Evolutionary conservation across 2,113 vertebrate species (phyloP), one percentile per base, ranked within the genome.

Genomic region (Sinocyclocheilus anshuiensis): DNA sequence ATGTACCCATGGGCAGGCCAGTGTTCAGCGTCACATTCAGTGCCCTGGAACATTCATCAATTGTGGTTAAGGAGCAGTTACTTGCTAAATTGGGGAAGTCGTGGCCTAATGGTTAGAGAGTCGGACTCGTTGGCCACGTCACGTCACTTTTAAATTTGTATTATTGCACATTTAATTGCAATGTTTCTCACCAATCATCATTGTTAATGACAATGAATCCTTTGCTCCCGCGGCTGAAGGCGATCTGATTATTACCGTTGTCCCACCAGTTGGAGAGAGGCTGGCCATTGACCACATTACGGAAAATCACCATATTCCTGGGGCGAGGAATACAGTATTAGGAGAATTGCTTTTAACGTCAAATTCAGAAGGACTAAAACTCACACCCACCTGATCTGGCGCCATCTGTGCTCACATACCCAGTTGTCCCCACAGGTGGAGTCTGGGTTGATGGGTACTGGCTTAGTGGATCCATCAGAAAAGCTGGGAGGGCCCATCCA

Each of bases 341-440:
- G 45, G 45, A 48, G 45, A 48, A 48, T 48, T 48, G 45, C 11
- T 48, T 48, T 48, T 48, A 48, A 12, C 2, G 12, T 2, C 11
- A 48, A 12, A 48, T 48, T 48, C 45, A 48, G 42, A 11, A 45
- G 45, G 48, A 50, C 48, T 50, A 50, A 50, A 50, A 12, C 45
- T 11, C 6, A 13, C 4, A 71, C 29, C 89, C 72, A 98, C 97
- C 81, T 96, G 89, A 99, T 99, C 81, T 98, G 96, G 20, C 94
- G 95, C 97, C 97, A 99, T 85, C 97, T 94, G 90, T 99, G 97
- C 57, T 99, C 97, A 90, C 98, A 99, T 45, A 99, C 94, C 98
- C 97, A 99, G 88, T 88, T 94, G 2, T 97, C 95, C 87, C 98
- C 97, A 88, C 97, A 99, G 1, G 97, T 97, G 4, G 92, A 92